phyloP scores from a whole-genome alignment of 2,113 vertebrate genomes.

The Amazona guildingii region DNA sequence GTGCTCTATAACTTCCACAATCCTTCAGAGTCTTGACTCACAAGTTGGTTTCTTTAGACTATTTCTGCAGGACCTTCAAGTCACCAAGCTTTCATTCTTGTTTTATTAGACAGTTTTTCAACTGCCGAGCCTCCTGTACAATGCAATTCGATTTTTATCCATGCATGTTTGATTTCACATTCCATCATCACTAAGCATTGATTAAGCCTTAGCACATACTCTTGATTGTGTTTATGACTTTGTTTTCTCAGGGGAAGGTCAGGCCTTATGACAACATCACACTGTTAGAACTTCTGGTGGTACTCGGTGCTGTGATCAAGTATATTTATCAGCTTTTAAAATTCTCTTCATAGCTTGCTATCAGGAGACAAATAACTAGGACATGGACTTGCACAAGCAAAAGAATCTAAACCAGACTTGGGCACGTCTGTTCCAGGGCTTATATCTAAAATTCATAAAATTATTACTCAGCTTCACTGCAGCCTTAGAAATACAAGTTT shows the following conservation, averaged over 20 bases:
- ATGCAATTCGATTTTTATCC: constrained; percentile 62
- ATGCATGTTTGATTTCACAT: constrained; percentile 66
- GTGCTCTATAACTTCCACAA: neutral
- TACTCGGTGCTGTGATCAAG: neutral
- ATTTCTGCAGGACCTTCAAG: constrained; percentile 54
- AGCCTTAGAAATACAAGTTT: neutral
- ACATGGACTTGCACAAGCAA: neutral
- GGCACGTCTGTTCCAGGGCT: neutral
- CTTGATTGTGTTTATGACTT: constrained; percentile 39
- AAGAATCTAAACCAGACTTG: neutral
- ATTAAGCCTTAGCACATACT: constrained; percentile 55
- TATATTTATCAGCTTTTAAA: neutral
- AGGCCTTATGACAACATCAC: constrained; percentile 52
- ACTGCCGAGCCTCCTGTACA: constrained; percentile 43
- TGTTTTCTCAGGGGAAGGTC: constrained; percentile 61
- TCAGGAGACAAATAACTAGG: neutral
- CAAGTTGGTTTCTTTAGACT: constrained; percentile 2
- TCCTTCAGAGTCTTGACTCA: neutral
- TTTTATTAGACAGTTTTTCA: constrained; percentile 69
- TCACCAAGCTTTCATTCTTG: constrained; percentile 49
- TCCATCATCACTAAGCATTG: constrained; percentile 60
- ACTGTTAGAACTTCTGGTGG: neutral
- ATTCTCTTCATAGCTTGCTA: neutral
- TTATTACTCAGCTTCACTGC: neutral
- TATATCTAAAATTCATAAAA: neutral